Conservation (phyloP, 2,888 invertebrate genomes). For the Agonum fuliginosum region DNA sequence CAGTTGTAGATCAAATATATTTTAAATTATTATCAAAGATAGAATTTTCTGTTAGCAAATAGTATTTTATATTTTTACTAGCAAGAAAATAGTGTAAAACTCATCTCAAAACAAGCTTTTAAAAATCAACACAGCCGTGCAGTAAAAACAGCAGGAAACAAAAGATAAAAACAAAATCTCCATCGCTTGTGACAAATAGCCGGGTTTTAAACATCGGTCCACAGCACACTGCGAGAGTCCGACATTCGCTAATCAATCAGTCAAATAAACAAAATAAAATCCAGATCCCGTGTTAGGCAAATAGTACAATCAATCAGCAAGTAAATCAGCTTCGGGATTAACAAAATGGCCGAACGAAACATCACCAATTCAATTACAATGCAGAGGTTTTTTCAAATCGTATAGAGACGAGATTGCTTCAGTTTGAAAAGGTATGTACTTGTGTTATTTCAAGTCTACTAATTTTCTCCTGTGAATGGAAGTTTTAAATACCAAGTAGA, state of each 20-base stretch:
- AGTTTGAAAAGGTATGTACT: background rate
- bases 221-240: background rate
- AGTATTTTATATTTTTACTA: background rate
- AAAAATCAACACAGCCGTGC: background rate
- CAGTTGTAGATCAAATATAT: no score
- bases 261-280: slow-evolving; percentile 56
- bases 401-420: background rate
- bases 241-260: slow-evolving; percentile 45
- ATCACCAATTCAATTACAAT: slow-evolving; percentile 50
- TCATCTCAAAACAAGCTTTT: slow-evolving; percentile 4
- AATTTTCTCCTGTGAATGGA: no score
- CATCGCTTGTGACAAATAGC: background rate
- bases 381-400: slow-evolving; percentile 26
- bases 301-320: slow-evolving; percentile 52
- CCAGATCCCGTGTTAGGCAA: slow-evolving; percentile 50
- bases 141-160: slow-evolving; percentile 5
- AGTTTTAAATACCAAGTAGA: background rate
- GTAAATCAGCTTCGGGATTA: slow-evolving; percentile 48
- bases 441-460: background rate
- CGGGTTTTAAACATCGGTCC: background rate
- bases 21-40: no score
- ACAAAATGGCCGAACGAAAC: slow-evolving; percentile 41
- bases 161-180: slow-evolving; percentile 28
- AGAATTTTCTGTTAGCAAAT: no score
- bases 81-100: background rate